Evolutionary conservation across 1,140 invertebrate species (phyloP), one percentile per base, ranked within the genome.

Genomic region (Anastrepha obliqua): DNA sequence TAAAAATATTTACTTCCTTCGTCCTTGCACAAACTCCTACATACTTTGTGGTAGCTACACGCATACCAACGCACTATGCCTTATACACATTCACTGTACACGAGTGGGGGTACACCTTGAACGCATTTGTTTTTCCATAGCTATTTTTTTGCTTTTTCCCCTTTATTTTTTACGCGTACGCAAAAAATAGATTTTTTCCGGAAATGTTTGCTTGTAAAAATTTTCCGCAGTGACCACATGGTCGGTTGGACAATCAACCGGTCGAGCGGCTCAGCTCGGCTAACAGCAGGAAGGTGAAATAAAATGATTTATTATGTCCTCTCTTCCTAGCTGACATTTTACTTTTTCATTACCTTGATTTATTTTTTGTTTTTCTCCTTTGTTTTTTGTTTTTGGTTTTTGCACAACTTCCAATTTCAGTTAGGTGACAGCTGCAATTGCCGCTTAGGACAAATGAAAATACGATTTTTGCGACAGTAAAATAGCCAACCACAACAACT

Each of bases 151-250:
- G 0, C 1, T 29, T 29, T 29, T 29, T 29, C 29, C 29, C 29
- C 29, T 55, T 55, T 55, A 8, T 4, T 62, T 4, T 62, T 62
- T 17, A 62, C 0, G 60, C 60, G 13, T 17, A 62, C 60, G 60
- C 60, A 15, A 62, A 62, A 78, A 20, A 11, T 55, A 51, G 47
- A 74, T 17, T 74, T 17, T 81, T 55, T 55, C 74, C 74, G 74
- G 74, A 81, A 81, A 81, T 81, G 74, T 81, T 81, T 51, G 74
- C 17, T 81, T 81, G 74, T 81, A 58, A 81, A 81, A 81, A 81
- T 81, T 81, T 81, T 81, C 47, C 74, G 74, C 74, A 81, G 44
- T 55, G 47, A 81, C 44, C 47, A 47, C 15, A 81, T 15, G 74
- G 74, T 81, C 74, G 47, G 74, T 58, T 81, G 74, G 55, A 55